phyloP scores from a whole-genome alignment of 2,797 vertebrate genomes.

The Paratrypauchen microcephalus region DNA sequence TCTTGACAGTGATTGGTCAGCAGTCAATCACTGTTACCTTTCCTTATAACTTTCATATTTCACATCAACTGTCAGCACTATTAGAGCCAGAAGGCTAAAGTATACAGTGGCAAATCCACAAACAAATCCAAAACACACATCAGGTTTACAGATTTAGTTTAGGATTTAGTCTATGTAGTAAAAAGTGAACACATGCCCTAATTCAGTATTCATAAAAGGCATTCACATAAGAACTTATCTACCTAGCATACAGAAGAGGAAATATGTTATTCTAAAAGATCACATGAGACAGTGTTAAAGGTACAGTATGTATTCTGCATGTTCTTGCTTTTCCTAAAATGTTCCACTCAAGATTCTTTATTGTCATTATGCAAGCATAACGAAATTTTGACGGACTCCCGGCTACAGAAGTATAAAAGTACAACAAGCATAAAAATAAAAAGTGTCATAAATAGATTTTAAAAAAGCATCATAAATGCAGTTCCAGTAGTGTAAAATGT shows the following conservation, averaged over 20 bases:
- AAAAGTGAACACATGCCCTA: not conserved
- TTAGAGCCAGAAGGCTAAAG: not conserved
- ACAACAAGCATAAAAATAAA: too few species aligned
- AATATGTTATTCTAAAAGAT: not conserved
- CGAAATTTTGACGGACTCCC: too few species aligned
- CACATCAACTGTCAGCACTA: slow-evolving; percentile 2
- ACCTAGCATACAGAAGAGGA: not conserved
- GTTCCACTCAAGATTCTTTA: too few species aligned
- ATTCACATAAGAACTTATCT: not conserved
- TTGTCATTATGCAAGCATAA: too few species aligned
- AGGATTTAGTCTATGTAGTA: not conserved
- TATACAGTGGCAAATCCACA: slow-evolving; percentile 2
- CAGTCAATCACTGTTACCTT: slow-evolving; percentile 4
- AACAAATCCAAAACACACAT: not conserved
- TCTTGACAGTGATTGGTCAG: slow-evolving; percentile 8
- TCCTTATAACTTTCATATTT: not conserved
- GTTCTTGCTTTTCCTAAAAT: too few species aligned
- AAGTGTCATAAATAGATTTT: too few species aligned
- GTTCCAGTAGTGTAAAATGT: too few species aligned
- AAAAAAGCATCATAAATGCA: too few species aligned
- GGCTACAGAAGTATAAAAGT: too few species aligned
- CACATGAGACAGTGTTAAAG: not conserved
- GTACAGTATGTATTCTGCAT: too few species aligned
- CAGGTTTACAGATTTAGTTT: not conserved
- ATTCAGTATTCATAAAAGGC: not conserved